Conservation (phyloP, 2,113 vertebrate genomes). For the Fulica atra region DNA sequence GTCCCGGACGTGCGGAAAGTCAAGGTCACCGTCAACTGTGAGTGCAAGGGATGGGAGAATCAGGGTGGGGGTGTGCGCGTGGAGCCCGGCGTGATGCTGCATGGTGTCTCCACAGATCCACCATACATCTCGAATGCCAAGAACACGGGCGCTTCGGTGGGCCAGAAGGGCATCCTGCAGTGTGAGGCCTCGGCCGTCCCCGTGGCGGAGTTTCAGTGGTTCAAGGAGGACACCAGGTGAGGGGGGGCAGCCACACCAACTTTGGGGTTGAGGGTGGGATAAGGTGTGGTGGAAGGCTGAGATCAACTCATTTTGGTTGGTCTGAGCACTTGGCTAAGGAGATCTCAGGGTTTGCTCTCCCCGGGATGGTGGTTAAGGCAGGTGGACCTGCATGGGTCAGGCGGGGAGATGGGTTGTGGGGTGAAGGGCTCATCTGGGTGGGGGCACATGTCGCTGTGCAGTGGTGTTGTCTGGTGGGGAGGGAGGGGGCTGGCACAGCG, state of each 20-base stretch:
- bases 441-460: rapidly evolving
- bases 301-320: not conserved
- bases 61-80: rapidly evolving
- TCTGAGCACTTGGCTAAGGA: rapidly evolving
- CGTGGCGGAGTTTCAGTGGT: slow-evolving; percentile 94
- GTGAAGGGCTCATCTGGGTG: rapidly evolving
- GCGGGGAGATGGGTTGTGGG: no score
- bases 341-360: not conserved
- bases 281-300: not conserved
- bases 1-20: slow-evolving; percentile 87
- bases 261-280: rapidly evolving
- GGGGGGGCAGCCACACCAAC: not conserved
- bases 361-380: not conserved
- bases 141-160: slow-evolving; percentile 87
- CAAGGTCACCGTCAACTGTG: slow-evolving; percentile 94
- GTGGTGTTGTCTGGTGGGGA: not conserved
- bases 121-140: slow-evolving; percentile 91
- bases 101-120: slow-evolving; percentile 75
- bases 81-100: rapidly evolving
- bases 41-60: not conserved
- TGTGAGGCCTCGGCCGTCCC: slow-evolving; percentile 95
- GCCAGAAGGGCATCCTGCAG: slow-evolving; percentile 91
- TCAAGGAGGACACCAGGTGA: slow-evolving; percentile 94
- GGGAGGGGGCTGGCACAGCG: rapidly evolving
- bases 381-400: rapidly evolving